Conservation (phyloP, 1,140 invertebrate species). For the Drosophila nigromelanica region DNA sequence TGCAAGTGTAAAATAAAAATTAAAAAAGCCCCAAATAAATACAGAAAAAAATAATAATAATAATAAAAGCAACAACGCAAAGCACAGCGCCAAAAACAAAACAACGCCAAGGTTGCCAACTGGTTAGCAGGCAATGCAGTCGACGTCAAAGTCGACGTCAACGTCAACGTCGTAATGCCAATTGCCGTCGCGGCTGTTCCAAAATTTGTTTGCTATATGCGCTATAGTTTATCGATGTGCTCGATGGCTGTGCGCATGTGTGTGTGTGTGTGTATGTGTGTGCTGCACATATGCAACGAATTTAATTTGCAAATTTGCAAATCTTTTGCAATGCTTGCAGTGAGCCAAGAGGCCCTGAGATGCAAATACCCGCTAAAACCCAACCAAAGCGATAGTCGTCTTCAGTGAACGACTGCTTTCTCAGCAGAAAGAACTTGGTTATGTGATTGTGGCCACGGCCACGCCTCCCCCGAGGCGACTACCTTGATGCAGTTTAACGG, state of each 20-base stretch:
- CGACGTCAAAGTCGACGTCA: conserved; percentile 24
- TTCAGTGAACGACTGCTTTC: conserved; percentile 16
- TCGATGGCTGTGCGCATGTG: not conserved
- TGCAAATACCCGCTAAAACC: conserved; percentile 24
- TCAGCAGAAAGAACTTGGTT: conserved; percentile 51
- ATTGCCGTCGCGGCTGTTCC: conserved; percentile 55
- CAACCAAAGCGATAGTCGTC: not conserved
- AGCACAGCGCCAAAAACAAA: conserved; percentile 61
- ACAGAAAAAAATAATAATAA: conserved; percentile 34
- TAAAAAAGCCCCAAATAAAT: conserved; percentile 40
- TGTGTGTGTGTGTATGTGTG: conserved; percentile 18
- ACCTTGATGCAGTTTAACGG: conserved; percentile 63
- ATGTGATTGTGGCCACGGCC: conserved; percentile 22
- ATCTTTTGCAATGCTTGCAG: conserved; percentile 72
- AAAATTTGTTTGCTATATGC: conserved; percentile 60
- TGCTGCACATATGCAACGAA: conserved; percentile 48
- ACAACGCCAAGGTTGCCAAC: conserved; percentile 75
- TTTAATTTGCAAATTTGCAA: conserved; percentile 66
- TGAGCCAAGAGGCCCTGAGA: conserved; percentile 55
- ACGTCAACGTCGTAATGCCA: conserved; percentile 44
- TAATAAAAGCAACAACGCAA: conserved; percentile 38
- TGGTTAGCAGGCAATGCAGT: conserved; percentile 60
- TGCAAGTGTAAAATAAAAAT: conserved; percentile 29
- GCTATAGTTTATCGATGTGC: conserved; percentile 19
- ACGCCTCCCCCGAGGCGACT: conserved; percentile 16